phyloP scores from a whole-genome alignment of 2,888 invertebrate species.

The Cinara cedri region DNA sequence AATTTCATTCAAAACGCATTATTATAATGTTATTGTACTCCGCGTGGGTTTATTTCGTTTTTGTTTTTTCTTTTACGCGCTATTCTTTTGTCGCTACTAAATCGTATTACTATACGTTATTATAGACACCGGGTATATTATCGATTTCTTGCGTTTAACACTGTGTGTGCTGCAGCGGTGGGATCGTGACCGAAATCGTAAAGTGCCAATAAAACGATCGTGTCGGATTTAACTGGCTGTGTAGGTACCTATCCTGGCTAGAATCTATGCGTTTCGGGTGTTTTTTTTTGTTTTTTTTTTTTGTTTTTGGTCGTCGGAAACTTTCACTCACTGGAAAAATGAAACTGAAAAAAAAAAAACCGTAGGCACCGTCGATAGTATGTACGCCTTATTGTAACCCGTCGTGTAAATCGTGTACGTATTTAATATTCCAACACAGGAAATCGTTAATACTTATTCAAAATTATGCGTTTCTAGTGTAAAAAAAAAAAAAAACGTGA shows the following conservation, averaged over 20 bases:
- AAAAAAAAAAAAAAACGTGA: slow-evolving; percentile 25
- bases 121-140: too few relatives aligned
- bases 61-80: neutral
- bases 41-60: neutral
- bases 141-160: slow-evolving; percentile 21
- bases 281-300: slow-evolving; percentile 6
- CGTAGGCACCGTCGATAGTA: too few relatives aligned
- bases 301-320: neutral
- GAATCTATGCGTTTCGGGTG: too few relatives aligned
- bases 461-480: slow-evolving; percentile 29
- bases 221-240: neutral
- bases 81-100: neutral
- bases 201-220: slow-evolving; percentile 24
- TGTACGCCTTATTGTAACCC: neutral
- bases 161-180: too few relatives aligned
- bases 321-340: slow-evolving; percentile 17
- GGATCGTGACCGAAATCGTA: slow-evolving; percentile 28
- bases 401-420: neutral
- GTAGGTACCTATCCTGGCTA: neutral
- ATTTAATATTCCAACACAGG: slow-evolving; percentile 38
- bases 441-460: slow-evolving; percentile 28
- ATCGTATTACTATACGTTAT: too few relatives aligned
- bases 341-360: too few relatives aligned
- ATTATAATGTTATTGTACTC: neutral
- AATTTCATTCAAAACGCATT: too few relatives aligned